Evolutionary conservation across 2,113 vertebrate species (phyloP).

Genomic region (Clarias macrocephalus): DNA sequence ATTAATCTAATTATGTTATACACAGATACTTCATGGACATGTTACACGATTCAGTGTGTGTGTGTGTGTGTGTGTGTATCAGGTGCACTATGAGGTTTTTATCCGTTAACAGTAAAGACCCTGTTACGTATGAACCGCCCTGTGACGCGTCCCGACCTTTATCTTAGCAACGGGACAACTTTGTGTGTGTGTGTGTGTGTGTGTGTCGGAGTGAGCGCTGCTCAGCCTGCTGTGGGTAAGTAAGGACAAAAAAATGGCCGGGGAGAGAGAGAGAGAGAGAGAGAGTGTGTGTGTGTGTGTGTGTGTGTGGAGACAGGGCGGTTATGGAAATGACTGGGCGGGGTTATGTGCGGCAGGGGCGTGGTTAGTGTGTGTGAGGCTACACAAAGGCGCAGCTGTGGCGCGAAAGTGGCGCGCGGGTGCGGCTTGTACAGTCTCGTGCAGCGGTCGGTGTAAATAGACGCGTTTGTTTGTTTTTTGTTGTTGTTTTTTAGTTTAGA

Average conservation of each 20-base stretch:
- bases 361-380: not conserved
- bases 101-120: not conserved
- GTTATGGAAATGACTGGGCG: conserved; percentile 4
- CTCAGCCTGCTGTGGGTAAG: no score
- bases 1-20: no score
- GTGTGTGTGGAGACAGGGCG: not conserved
- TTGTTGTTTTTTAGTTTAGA: not conserved
- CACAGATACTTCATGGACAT: not conserved
- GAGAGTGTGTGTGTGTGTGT: no score
- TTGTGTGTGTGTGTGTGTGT: not conserved
- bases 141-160: not conserved
- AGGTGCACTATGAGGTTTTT: not conserved
- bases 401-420: conserved; percentile 45
- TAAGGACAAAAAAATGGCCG: not conserved
- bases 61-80: not conserved
- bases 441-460: not conserved
- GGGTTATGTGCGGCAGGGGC: not conserved
- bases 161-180: not conserved
- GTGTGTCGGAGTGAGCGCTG: not conserved
- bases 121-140: not conserved
- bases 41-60: not conserved
- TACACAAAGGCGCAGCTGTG: conserved; percentile 47
- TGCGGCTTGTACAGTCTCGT: not conserved
- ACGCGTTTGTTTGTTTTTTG: not conserved
- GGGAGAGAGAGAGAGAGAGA: not conserved